phyloP scores from a whole-genome alignment of 2,888 invertebrate species.

The Clitarchus hookeri region DNA sequence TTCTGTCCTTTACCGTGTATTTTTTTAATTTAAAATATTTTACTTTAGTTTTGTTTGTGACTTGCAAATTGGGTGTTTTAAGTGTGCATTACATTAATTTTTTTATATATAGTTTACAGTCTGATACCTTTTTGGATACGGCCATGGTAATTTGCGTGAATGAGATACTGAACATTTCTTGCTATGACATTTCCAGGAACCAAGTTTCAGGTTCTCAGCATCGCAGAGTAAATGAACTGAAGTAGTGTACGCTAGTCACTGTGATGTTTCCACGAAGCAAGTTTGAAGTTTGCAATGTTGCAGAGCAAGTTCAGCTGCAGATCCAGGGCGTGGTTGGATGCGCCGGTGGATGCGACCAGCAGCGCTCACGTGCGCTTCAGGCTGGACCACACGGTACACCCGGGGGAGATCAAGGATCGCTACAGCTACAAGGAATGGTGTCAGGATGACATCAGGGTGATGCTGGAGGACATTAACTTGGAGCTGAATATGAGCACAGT shows the following conservation, averaged over 20 bases:
- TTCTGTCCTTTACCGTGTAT: too few species aligned
- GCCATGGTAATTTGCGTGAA: too few species aligned
- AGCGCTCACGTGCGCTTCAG: slow-evolving; percentile 64
- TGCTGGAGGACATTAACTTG: slow-evolving; percentile 67
- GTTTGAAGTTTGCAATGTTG: slow-evolving; percentile 30
- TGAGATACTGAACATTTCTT: too few species aligned
- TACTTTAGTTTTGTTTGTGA: too few species aligned
- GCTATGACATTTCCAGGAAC: too few species aligned
- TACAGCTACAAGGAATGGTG: slow-evolving; percentile 45
- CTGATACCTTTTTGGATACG: too few species aligned
- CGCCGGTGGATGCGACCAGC: slow-evolving; percentile 54
- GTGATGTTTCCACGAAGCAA: too few species aligned
- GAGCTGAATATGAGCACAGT: slow-evolving; percentile 81
- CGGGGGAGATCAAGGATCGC: slow-evolving; percentile 40
- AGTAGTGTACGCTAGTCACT: too few species aligned
- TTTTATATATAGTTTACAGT: too few species aligned
- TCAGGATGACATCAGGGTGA: slow-evolving; percentile 62
- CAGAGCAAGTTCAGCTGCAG: slow-evolving; percentile 83
- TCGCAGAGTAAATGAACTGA: slow-evolving; percentile 67
- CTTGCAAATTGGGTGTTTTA: too few species aligned
- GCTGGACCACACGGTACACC: slow-evolving; percentile 58
- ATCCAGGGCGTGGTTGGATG: slow-evolving; percentile 79
- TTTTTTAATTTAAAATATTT: too few species aligned
- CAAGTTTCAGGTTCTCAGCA: background rate
- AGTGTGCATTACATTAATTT: too few species aligned